phyloP scores from a whole-genome alignment of 2,888 invertebrate genomes.

The Leptothorax acervorum region DNA sequence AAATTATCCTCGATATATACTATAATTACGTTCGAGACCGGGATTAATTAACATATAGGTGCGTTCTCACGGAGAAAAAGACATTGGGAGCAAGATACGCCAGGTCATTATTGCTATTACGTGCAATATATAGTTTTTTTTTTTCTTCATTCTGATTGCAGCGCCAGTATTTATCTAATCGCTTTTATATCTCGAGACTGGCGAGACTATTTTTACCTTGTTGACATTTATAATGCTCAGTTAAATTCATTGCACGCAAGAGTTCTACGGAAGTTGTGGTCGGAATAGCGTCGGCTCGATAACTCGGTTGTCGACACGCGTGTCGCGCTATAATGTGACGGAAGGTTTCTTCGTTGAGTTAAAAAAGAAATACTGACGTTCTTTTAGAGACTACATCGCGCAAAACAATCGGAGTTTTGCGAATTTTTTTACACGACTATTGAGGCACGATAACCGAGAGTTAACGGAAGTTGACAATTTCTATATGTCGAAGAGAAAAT shows the following conservation, averaged over 20 bases:
- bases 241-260: constrained; percentile 24
- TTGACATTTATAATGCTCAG: constrained; percentile 25
- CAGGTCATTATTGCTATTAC: not conserved
- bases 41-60: constrained; percentile 42
- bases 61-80: constrained; percentile 36
- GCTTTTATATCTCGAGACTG: not conserved
- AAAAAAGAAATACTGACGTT: not conserved
- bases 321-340: not conserved
- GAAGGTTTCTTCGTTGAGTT: not conserved
- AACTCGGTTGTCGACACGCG: not conserved
- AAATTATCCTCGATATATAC: constrained; percentile 59
- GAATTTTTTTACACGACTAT: not conserved
- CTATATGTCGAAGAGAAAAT: constrained; percentile 7
- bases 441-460: too few species aligned
- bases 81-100: constrained; percentile 31
- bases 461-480: not conserved
- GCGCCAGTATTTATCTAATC: constrained; percentile 18
- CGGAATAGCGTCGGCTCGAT: constrained; percentile 4
- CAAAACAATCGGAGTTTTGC: not conserved
- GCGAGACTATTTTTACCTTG: constrained; percentile 16
- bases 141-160: not conserved
- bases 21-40: constrained; percentile 48
- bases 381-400: not conserved
- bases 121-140: not conserved
- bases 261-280: constrained; percentile 36